phyloP scores from a whole-genome alignment of 1,140 invertebrate genomes.

The Coptotermes formosanus region DNA sequence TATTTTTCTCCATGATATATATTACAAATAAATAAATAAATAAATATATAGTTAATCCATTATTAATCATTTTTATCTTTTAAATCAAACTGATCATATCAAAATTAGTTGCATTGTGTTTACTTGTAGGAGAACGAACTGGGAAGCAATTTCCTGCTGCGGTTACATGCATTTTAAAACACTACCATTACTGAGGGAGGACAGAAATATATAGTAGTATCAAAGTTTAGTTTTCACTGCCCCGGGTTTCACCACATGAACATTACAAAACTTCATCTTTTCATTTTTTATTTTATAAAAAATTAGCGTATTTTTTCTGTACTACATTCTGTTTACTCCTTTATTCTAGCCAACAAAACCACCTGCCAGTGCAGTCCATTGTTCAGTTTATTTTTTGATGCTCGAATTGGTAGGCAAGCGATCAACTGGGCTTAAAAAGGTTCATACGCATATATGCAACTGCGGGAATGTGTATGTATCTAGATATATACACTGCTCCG shows the following conservation, averaged over 20 bases:
- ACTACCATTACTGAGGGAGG: background rate
- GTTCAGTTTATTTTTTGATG: background rate
- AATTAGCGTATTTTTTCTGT: background rate
- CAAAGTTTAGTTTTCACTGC: background rate
- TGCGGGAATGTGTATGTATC: background rate
- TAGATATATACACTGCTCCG: background rate
- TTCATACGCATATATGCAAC: conserved; percentile 16
- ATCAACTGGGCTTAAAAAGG: conserved; percentile 15
- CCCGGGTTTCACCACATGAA: background rate
- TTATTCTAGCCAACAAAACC: conserved; percentile 5
- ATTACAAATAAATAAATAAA: no score
- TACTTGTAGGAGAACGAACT: background rate
- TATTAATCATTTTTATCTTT: background rate
- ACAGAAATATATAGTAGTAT: background rate
- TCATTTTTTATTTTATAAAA: conserved; percentile 4
- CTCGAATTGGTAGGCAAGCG: background rate
- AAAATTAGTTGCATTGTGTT: conserved; percentile 7
- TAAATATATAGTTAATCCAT: no score
- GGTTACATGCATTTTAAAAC: background rate
- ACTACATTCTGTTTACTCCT: conserved; percentile 12
- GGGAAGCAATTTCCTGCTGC: background rate
- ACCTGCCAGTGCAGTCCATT: conserved; percentile 9
- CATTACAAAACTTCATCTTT: conserved; percentile 5
- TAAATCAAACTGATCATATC: background rate
- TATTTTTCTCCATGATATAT: no score